phyloP scores from a whole-genome alignment of 35 echinoderm and acorn worm species.

The Chiridota heheva region DNA sequence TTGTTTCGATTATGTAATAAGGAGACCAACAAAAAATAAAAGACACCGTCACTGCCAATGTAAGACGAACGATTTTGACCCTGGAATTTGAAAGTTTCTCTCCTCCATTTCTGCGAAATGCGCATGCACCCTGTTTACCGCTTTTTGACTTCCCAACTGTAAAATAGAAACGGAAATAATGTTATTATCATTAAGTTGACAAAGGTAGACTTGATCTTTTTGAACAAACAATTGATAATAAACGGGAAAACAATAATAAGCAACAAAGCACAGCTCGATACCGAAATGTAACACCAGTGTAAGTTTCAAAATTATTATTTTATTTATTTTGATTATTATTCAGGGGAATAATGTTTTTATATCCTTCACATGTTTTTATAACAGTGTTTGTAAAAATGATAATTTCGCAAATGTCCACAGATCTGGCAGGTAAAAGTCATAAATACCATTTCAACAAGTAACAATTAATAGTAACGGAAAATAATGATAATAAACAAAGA shows the following conservation, averaged over 20 bases:
- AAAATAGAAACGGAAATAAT: background rate
- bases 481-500: too few species aligned
- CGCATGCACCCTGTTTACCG: background rate
- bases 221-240: background rate
- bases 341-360: too few species aligned
- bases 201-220: background rate
- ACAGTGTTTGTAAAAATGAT: too few species aligned
- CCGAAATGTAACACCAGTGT: background rate
- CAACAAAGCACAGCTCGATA: background rate
- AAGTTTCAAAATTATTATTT: too few species aligned
- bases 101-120: conserved; percentile 67
- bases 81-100: conserved; percentile 76
- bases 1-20: conserved; percentile 51
- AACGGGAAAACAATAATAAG: background rate
- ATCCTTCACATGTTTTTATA: too few species aligned
- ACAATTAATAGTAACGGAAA: too few species aligned
- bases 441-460: too few species aligned
- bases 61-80: conserved; percentile 71
- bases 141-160: background rate
- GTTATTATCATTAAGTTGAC: background rate
- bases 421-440: too few species aligned
- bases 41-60: conserved; percentile 55
- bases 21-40: conserved; percentile 90
- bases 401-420: too few species aligned
- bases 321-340: too few species aligned